Evolutionary conservation across 2,888 invertebrate genomes (phyloP).

Genomic region (Drosophila ezoana): DNA sequence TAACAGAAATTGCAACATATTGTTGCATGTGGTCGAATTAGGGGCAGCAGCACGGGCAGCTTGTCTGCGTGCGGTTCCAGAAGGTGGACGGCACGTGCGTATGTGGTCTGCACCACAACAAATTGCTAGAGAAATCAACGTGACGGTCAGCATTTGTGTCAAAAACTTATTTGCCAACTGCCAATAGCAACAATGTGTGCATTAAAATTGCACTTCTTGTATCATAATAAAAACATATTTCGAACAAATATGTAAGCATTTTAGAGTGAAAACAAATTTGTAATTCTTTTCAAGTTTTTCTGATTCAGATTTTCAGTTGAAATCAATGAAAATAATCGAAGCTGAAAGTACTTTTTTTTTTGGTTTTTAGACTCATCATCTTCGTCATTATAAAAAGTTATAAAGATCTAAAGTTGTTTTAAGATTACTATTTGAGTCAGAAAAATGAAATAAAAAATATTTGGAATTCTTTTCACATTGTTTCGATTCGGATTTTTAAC

Average conservation of each 20-base stretch:
- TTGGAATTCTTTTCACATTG: not conserved
- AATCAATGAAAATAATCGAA: not conserved
- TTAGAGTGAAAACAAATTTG: not conserved
- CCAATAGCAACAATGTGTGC: constrained; percentile 34
- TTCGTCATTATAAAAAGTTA: no score
- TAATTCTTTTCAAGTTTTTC: not conserved
- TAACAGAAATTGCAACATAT: constrained; percentile 81
- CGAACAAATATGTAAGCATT: not conserved
- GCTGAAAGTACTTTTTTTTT: no score
- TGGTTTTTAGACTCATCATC: no score
- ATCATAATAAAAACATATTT: constrained; percentile 3
- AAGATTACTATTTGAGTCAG: no score
- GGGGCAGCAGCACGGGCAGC: not conserved
- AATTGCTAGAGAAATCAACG: constrained; percentile 60
- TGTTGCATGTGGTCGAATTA: constrained; percentile 43
- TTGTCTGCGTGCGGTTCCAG: constrained; percentile 7
- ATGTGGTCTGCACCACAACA: constrained; percentile 46
- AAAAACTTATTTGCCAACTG: constrained; percentile 40
- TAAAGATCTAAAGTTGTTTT: no score
- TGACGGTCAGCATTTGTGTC: constrained; percentile 47
- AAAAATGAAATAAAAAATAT: not conserved
- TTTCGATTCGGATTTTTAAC: not conserved
- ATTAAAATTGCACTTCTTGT: constrained; percentile 13
- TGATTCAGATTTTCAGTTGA: not conserved
- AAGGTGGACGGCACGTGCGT: constrained; percentile 39